Evolutionary conservation across 2,797 vertebrate species (phyloP).

Genomic region (Emydoidea blandingii): DNA sequence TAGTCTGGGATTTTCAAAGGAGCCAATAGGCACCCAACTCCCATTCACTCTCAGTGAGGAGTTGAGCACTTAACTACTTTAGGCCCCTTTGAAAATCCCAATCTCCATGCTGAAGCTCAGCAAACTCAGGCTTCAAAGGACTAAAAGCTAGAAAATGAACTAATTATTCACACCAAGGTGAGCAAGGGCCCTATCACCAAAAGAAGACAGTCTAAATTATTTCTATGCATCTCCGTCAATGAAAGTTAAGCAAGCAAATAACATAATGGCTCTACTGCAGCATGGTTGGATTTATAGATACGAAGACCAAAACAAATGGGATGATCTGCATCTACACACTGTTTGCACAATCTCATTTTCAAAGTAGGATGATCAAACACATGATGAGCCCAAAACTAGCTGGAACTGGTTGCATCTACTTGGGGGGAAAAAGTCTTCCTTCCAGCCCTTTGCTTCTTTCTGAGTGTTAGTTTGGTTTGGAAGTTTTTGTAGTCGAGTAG

Average conservation of each 20-base stretch:
- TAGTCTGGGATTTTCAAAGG: too few species aligned
- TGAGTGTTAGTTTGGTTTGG: neutral
- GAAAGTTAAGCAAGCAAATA: neutral
- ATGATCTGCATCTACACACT: neutral
- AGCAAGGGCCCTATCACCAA: too few species aligned
- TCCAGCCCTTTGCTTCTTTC: neutral
- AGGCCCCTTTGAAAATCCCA: too few species aligned
- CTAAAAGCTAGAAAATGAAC: neutral
- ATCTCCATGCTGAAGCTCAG: too few species aligned
- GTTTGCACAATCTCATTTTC: neutral
- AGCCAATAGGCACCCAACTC: too few species aligned
- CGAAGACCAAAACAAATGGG: neutral
- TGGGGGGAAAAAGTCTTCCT: neutral
- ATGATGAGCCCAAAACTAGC: neutral
- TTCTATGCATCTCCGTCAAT: too few species aligned
- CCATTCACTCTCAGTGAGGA: too few species aligned
- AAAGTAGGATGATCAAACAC: neutral
- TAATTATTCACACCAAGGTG: neutral
- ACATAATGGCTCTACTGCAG: neutral
- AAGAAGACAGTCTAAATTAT: neutral
- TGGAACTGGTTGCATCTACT: neutral
- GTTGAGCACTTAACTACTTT: too few species aligned
- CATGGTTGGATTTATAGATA: neutral
- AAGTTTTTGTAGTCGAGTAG: accelerated
- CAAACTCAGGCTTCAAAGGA: too few species aligned